Percentiles rank a stretch among this genome's conserved stretches.
Evolutionary conservation across 2,113 vertebrate genomes (phyloP).

Genomic region (Anoplopoma fimbria): DNA sequence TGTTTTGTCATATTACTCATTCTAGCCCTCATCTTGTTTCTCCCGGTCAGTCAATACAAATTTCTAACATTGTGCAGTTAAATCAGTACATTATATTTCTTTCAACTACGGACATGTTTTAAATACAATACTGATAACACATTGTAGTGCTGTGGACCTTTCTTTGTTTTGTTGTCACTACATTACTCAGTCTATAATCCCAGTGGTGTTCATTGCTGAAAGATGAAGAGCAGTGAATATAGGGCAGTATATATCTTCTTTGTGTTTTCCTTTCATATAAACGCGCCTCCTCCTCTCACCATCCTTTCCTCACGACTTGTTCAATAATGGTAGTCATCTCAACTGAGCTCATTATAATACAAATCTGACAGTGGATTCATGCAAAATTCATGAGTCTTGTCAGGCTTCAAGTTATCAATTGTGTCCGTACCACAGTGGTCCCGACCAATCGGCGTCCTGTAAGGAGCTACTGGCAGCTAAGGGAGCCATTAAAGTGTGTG

Average conservation of each 20-base stretch:
- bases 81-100: background rate
- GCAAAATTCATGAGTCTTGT: no score
- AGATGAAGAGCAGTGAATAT: conserved; percentile 22
- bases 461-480: no score
- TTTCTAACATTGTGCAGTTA: background rate
- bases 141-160: background rate
- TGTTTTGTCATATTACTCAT: background rate
- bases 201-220: conserved; percentile 6
- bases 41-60: no score
- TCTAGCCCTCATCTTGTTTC: no score
- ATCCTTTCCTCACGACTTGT: conserved; percentile 8
- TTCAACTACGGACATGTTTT: no score
- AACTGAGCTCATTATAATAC: conserved; percentile 42
- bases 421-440: background rate
- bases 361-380: conserved; percentile 21
- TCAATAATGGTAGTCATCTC: conserved; percentile 30
- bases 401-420: background rate
- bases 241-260: conserved; percentile 2
- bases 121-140: background rate
- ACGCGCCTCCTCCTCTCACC: background rate
- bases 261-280: conserved; percentile 15
- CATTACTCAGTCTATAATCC: background rate
- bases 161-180: background rate
- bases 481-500: no score
- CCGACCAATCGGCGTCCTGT: background rate